Percentiles rank a stretch among this genome's conserved stretches.
These are phyloP conservation scores for Chloroclystis v-ata DNA, from an alignment of 2,888 invertebrate genomes.

Conservation along the genomic window DNA sequence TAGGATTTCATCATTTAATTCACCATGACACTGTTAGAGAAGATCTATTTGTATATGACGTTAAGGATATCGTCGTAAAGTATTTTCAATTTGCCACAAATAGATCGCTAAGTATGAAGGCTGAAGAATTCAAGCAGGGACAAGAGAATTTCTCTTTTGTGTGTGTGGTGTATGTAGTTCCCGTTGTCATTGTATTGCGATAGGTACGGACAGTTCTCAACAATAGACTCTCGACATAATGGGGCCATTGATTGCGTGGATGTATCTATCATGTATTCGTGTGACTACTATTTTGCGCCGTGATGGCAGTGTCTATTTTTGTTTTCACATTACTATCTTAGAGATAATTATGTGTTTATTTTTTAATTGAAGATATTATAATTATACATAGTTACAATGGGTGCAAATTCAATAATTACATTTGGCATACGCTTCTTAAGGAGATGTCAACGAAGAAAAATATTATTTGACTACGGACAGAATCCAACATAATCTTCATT, in stretches of 20 bases:
- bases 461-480: no score
- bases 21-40: no score
- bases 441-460: no score
- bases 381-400: no score
- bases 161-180: conserved; percentile 50
- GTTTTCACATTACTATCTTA: conserved; percentile 35
- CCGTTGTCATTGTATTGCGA: conserved; percentile 60
- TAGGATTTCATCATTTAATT: no score
- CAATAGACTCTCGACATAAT: conserved; percentile 71
- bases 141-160: conserved; percentile 55
- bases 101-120: not conserved
- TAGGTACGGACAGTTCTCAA: conserved; percentile 66
- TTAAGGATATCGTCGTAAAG: no score
- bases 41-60: no score
- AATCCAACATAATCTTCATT: no score
- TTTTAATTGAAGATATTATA: conserved; percentile 18
- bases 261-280: conserved; percentile 49
- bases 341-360: conserved; percentile 17
- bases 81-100: not conserved
- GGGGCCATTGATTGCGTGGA: conserved; percentile 70
- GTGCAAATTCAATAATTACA: no score
- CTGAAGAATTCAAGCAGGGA: conserved; percentile 31
- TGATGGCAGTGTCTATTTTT: conserved; percentile 35
- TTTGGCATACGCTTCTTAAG: no score
- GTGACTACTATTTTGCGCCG: conserved; percentile 49